phyloP scores from a whole-genome alignment of 1,140 invertebrate genomes.

The Limonius californicus region DNA sequence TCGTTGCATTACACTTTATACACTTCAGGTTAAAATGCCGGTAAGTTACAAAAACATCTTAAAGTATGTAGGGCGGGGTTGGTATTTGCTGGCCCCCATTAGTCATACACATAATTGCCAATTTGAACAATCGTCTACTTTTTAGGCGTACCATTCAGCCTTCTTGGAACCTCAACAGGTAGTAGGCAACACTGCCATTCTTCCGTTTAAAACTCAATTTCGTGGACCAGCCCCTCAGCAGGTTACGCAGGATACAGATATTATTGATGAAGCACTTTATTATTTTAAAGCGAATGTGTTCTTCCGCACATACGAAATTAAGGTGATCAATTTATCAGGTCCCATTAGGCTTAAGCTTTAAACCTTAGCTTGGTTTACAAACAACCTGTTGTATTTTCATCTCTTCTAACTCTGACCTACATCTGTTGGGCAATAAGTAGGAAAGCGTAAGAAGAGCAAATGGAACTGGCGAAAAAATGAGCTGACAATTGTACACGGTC shows the following conservation, averaged over 20 bases:
- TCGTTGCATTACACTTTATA: not conserved
- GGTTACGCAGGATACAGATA: conserved; percentile 71
- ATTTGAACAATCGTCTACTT: no score
- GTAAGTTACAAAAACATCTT: not conserved
- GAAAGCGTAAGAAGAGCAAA: no score
- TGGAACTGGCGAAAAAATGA: no score
- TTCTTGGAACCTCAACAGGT: conserved; percentile 66
- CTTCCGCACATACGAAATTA: conserved; percentile 98
- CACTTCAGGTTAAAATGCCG: not conserved
- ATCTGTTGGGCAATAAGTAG: not conserved
- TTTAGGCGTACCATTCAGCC: conserved; percentile 91
- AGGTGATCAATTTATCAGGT: conserved; percentile 55
- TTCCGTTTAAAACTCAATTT: conserved; percentile 44
- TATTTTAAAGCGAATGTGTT: conserved; percentile 99
- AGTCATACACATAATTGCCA: no score
- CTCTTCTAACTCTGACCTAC: not conserved
- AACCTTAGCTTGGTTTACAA: not conserved
- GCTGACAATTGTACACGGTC: not conserved
- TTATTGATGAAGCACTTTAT: conserved; percentile 96
- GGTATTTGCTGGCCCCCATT: no score
- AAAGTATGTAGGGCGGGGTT: not conserved
- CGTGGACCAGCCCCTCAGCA: conserved; percentile 54
- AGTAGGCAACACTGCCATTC: conserved; percentile 86
- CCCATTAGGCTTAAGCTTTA: not conserved
- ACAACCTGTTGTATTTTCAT: not conserved